Conservation (phyloP, 2,797 vertebrate species). For the Heteromormyrus szaboi region DNA sequence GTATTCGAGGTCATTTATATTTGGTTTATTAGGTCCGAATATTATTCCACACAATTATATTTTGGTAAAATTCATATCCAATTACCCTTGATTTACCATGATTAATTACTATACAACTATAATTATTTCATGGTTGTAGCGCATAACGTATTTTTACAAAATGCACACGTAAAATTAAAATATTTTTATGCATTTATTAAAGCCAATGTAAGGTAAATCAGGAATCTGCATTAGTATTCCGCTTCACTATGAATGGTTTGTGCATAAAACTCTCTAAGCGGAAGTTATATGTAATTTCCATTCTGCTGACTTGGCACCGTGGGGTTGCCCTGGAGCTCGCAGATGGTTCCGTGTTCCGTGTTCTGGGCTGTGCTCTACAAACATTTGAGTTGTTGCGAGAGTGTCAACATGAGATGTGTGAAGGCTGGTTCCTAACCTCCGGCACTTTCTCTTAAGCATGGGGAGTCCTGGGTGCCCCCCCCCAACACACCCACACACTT, state of each 20-base stretch:
- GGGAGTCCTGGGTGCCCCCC: conserved; percentile 55
- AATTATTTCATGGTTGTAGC: not conserved
- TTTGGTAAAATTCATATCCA: not conserved
- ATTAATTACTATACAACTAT: not conserved
- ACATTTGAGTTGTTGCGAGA: conserved; percentile 32
- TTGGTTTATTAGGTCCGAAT: not conserved
- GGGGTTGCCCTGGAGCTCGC: not conserved
- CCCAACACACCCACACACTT: conserved; percentile 34
- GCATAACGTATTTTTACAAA: not conserved
- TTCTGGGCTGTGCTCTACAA: not conserved
- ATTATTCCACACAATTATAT: conserved; percentile 3
- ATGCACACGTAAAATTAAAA: not conserved
- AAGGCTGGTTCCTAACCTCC: conserved; percentile 51
- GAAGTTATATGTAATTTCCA: not conserved
- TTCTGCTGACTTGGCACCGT: not conserved
- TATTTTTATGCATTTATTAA: not conserved
- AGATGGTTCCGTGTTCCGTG: not conserved
- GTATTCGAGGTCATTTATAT: not conserved
- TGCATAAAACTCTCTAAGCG: not conserved
- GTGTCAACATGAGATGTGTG: conserved; percentile 47
- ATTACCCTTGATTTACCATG: not conserved
- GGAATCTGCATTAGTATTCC: not conserved
- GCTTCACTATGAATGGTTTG: not conserved
- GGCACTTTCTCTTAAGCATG: conserved; percentile 58
- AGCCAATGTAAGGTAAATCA: not conserved